Conservation (phyloP, 2,797 vertebrate genomes). For the Emydoidea blandingii region DNA sequence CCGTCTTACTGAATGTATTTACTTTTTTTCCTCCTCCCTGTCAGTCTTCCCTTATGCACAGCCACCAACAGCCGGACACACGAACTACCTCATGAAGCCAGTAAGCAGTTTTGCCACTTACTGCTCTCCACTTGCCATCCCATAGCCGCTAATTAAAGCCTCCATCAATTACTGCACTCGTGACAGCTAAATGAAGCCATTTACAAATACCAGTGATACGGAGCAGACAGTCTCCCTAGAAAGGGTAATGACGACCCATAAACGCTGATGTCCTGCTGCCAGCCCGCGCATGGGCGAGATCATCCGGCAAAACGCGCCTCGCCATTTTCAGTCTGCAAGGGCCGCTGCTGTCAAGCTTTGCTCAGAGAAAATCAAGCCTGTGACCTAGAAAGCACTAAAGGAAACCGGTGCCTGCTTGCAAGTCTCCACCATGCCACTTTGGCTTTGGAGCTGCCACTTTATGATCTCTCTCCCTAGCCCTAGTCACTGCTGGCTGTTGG, state of each 20-base stretch:
- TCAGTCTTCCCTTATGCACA: background rate
- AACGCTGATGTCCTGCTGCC: background rate
- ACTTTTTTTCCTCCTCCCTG: background rate
- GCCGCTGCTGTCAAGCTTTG: background rate
- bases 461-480: background rate
- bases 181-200: constrained; percentile 65
- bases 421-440: background rate
- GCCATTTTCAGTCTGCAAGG: background rate
- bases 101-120: constrained; percentile 53
- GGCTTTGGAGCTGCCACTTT: background rate
- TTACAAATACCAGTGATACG: constrained; percentile 48
- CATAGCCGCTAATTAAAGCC: constrained; percentile 49
- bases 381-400: background rate
- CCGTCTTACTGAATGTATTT: background rate
- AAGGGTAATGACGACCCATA: background rate
- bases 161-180: constrained; percentile 60
- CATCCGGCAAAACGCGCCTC: background rate
- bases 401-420: background rate
- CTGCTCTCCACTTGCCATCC: constrained; percentile 57
- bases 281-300: background rate
- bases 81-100: constrained; percentile 43
- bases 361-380: background rate
- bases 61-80: constrained; percentile 1
- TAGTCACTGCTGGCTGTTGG: background rate
- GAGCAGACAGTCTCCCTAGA: background rate